Evolutionary conservation across 1,140 invertebrate genomes (phyloP), one percentile per base, ranked within the genome.

Genomic region (Phenacoccus solenopsis): DNA sequence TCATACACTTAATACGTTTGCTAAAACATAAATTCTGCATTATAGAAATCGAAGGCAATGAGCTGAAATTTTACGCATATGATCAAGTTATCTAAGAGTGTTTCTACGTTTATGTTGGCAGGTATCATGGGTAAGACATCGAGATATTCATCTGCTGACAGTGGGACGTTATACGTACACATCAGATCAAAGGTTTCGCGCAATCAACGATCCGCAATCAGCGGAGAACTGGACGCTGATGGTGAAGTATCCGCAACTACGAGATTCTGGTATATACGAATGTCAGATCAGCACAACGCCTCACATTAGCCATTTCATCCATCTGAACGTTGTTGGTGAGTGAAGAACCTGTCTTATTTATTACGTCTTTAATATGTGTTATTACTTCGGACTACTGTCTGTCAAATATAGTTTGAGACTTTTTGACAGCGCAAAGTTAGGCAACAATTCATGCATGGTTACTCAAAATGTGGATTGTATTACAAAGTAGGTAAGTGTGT

Each of bases 161-260:
- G 90, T 94, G n/a, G 92, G 91, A 3, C 83, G 88, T 38, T 94
- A 93, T 78, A 93, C 91, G 0, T 94, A 94, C 79, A 94, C 93
- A 30, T 91, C 88, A 72, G 93, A 95, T 79, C 91, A 93, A 79
- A 81, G 91, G 73, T 94, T 94, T 82, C 82, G 90, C 73, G 88
- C 89, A 27, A 89, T 93, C 74, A 90, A 94, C 79, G 84, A 89
- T 72, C 86, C 86, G 22, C 87, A 91, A 73, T 87, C 88, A 20
- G 59, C 59, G 20, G 90, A 93, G 77, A 91, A 94, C 80, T 96
- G 91, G 92, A 92, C 87, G 72, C 84, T 95, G 61, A 87, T 91
- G 80, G 91, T 94, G 77, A 90, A 90, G 77, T 92, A 90, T 77
- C 88, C 90, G 0, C 87, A 90, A 77, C 84, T 89, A 74, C 83